Percentiles rank a stretch among this genome's conserved stretches.
Conservation (phyloP, 2,888 invertebrate species). For the Onthophagus sagittarius region DNA sequence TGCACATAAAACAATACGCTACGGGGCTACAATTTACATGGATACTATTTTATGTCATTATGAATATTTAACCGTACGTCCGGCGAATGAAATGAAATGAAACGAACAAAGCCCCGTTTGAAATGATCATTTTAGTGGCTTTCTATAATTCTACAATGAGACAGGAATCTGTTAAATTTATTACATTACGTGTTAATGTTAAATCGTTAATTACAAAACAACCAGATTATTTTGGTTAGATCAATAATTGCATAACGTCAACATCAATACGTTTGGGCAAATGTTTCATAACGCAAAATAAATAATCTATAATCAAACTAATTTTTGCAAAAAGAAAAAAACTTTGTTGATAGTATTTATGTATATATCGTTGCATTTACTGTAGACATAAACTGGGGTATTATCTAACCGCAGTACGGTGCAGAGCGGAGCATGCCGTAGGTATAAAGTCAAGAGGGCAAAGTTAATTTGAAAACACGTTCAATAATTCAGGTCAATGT, state of each 20-base stretch:
- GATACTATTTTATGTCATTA: not conserved
- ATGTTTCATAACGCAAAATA: too few species aligned
- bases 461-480: not conserved
- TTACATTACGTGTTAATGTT: too few species aligned
- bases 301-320: too few species aligned
- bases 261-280: too few species aligned
- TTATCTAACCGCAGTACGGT: not conserved
- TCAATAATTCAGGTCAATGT: not conserved
- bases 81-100: not conserved
- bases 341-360: not conserved
- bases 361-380: not conserved
- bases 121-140: not conserved
- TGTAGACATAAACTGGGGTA: not conserved
- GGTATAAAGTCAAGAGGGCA: not conserved
- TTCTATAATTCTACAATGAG: not conserved
- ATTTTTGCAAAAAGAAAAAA: too few species aligned
- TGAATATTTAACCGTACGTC: not conserved
- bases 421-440: not conserved
- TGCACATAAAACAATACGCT: not conserved
- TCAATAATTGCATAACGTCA: too few species aligned
- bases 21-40: not conserved
- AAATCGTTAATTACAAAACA: too few species aligned
- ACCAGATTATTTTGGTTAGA: too few species aligned
- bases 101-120: not conserved
- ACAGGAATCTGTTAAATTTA: too few species aligned